phyloP scores from a whole-genome alignment of 2,113 vertebrate genomes.

The Pelecanoides urinatrix region DNA sequence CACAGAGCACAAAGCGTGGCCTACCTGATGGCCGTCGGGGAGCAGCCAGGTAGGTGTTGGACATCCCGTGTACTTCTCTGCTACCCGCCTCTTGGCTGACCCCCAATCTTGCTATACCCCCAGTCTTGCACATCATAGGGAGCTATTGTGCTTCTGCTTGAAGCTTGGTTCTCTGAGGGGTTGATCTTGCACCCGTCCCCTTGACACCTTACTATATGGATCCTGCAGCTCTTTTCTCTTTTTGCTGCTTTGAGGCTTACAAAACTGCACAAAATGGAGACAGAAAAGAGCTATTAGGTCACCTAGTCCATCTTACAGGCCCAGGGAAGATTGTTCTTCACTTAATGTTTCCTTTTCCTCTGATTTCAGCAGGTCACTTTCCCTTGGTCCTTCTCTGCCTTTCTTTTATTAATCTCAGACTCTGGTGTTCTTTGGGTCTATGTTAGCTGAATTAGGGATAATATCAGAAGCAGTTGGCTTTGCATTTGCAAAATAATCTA shows the following conservation, averaged over 20 bases:
- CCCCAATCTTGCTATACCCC: rapidly evolving
- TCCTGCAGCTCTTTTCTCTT: neutral
- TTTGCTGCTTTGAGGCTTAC: neutral
- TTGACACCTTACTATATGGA: rapidly evolving
- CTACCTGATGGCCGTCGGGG: rapidly evolving
- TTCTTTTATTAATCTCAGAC: neutral
- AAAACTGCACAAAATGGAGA: neutral
- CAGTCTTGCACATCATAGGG: rapidly evolving
- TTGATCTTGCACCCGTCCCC: neutral
- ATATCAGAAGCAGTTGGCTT: neutral
- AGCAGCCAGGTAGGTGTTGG: rapidly evolving
- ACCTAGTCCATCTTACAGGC: neutral
- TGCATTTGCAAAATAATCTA: neutral
- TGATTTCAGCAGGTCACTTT: neutral
- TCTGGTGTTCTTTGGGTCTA: neutral
- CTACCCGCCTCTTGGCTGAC: neutral
- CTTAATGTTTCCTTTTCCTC: neutral
- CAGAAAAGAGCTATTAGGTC: neutral
- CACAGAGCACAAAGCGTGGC: neutral
- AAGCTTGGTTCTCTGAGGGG: neutral
- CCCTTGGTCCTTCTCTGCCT: neutral
- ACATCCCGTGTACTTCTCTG: rapidly evolving
- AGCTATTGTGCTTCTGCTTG: neutral
- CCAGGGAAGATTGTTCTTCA: neutral
- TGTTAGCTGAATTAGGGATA: neutral